Conservation (phyloP, 2,113 vertebrate species). For the Pogonocichla stellata region DNA sequence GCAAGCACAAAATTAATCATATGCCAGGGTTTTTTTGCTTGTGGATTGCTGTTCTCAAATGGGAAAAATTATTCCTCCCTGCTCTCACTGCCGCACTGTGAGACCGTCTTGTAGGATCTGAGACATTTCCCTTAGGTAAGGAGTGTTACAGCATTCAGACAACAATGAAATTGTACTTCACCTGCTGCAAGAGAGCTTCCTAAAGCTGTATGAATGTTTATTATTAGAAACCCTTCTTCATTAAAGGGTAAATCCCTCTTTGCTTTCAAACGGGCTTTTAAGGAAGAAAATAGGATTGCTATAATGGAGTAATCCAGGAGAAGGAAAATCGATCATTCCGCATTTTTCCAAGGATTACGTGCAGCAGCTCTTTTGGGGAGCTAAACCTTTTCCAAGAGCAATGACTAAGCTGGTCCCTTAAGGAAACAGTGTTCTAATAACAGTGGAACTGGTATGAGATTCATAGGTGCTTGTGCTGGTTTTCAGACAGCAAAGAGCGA, state of each 20-base stretch:
- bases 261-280: neutral
- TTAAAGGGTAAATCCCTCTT: neutral
- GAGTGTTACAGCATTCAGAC: neutral
- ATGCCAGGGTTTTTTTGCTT: neutral
- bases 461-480: neutral
- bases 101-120: neutral
- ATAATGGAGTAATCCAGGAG: neutral
- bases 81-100: neutral
- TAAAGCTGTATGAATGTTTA: neutral
- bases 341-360: neutral
- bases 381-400: neutral
- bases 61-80: neutral
- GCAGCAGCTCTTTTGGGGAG: neutral
- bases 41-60: neutral
- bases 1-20: slow-evolving; percentile 2
- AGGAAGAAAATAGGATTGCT: neutral
- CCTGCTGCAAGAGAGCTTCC: neutral
- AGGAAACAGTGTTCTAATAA: neutral
- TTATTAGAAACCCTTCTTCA: neutral
- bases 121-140: neutral
- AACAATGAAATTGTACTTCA: neutral
- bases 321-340: neutral
- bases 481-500: neutral
- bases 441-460: accelerated
- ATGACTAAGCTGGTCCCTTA: slow-evolving; percentile 16